phyloP scores from a whole-genome alignment of 2,797 vertebrate species.

The Periparus ater region DNA sequence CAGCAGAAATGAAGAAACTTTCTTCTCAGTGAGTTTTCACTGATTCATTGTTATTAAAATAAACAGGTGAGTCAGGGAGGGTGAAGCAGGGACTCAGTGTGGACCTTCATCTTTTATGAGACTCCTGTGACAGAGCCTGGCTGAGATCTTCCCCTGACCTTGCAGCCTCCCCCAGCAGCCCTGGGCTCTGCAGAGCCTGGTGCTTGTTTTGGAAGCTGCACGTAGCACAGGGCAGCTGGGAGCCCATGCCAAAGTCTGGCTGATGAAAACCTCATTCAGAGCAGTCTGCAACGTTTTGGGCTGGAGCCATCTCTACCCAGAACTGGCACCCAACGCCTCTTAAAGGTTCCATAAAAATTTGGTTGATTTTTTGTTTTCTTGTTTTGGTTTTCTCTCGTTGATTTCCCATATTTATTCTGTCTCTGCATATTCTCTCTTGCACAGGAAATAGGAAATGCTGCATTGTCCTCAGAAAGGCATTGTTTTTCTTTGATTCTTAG shows the following conservation, averaged over 20 bases:
- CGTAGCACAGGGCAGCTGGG: not conserved
- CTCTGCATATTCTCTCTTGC: not conserved
- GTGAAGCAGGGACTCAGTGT: not conserved
- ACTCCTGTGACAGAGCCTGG: not conserved
- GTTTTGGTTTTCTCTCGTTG: not conserved
- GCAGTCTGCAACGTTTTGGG: not conserved
- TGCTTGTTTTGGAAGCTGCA: constrained; percentile 10
- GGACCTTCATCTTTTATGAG: not conserved
- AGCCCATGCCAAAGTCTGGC: constrained; percentile 9
- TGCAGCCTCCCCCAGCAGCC: not conserved
- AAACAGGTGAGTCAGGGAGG: not conserved
- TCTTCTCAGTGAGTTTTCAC: not conserved
- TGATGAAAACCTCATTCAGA: constrained; percentile 53
- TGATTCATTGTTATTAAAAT: not conserved
- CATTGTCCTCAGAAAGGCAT: not conserved
- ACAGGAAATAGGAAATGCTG: not conserved
- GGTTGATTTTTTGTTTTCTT: not conserved
- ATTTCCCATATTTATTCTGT: not conserved
- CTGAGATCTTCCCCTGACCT: not conserved
- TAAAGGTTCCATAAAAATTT: not conserved
- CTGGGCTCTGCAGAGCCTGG: not conserved
- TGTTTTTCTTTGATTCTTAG: not conserved
- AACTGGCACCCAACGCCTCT: not conserved
- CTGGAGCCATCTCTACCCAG: constrained; percentile 29
- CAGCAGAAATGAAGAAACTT: not conserved